These are phyloP conservation scores for Gerris lacustris DNA, from an alignment of 2,888 invertebrate genomes.

Conservation along the genomic window DNA sequence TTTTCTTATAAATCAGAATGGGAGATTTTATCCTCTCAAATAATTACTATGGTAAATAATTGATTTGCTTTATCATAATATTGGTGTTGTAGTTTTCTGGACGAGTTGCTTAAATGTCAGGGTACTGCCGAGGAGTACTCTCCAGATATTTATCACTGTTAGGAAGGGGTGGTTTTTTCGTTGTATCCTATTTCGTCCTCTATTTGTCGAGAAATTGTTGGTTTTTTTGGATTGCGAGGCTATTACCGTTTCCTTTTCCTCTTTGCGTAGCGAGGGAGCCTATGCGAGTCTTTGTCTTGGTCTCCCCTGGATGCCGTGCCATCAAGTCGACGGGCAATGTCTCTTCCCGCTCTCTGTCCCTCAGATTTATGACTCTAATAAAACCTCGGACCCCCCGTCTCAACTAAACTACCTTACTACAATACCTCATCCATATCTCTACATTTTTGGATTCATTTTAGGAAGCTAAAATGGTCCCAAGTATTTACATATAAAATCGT, in stretches of 20 bases:
- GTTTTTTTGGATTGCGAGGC: background rate
- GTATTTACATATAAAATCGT: no score
- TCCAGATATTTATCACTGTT: no score
- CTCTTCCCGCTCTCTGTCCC: background rate
- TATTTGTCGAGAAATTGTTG: background rate
- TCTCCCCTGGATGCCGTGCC: background rate
- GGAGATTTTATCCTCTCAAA: no score
- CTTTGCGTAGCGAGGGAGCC: background rate
- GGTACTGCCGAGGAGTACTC: no score
- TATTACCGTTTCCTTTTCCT: constrained; percentile 2
- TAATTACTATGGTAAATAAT: no score
- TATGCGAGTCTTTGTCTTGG: background rate
- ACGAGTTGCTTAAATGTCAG: no score
- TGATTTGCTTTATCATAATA: no score
- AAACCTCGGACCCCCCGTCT: background rate
- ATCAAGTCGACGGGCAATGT: background rate
- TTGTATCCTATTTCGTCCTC: no score
- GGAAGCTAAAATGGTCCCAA: no score
- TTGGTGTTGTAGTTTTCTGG: no score
- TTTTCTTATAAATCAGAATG: no score
- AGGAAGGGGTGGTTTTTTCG: no score
- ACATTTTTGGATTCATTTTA: background rate
- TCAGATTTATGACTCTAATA: constrained; percentile 1
- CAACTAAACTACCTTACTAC: background rate
- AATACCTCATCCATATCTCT: background rate